Base-by-base conservation (phyloP, 2,113 vertebrate genomes). In the Spermophilus dauricus region DNA sequence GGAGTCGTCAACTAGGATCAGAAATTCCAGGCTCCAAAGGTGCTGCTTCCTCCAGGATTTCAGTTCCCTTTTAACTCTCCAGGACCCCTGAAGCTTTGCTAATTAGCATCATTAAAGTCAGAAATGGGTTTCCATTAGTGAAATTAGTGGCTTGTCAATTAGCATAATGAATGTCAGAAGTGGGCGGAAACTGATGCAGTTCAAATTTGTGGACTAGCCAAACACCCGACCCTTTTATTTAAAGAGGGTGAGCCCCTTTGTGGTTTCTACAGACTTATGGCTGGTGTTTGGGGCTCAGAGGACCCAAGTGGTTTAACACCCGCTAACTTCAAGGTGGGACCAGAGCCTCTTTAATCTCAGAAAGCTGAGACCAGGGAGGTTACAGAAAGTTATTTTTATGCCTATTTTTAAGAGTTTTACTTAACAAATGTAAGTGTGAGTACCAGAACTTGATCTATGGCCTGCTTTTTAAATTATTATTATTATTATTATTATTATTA, bases 61-160 rank as follows among this genome's bases (percentile, higher is more conserved):
- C 11, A 58, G 81, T 37, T 37, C 32, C 32, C 45, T 95, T 45
- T 85, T 61, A 48, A 78, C 85, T 82, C 90, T 58, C 73, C 56
- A 8, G 16, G 53, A 61, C 22, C 48, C 88, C 37, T 5, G 42
- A 76, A 77, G 85, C 73, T 65, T 91, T 69, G 56, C 77, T 96
- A 95, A 86, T 13, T 95, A 84, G 28, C 26, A 63, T 51, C 42
- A 80, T 89, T 58, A 95, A 92, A 84, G 61, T 67, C 51, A 97
- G 63, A 95, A 91, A 83, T 58, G 77, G 6, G 67, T 84, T 75
- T 48, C 28, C 48, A 61, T 84, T 65, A 42, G 80, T 70, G 45
- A 91, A 93, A 89, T 86, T 2, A 85, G 82, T 85, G 18, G n/a
- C 70, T 75, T 84, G 69, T 65, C 88, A 37, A 76, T 69, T 76